A percentile compares a stretch with the other conserved stretches of the same genome.
These are phyloP conservation scores for Leucophenga varia DNA, from an alignment of 1,140 invertebrate genomes.

Conservation along the genomic window DNA sequence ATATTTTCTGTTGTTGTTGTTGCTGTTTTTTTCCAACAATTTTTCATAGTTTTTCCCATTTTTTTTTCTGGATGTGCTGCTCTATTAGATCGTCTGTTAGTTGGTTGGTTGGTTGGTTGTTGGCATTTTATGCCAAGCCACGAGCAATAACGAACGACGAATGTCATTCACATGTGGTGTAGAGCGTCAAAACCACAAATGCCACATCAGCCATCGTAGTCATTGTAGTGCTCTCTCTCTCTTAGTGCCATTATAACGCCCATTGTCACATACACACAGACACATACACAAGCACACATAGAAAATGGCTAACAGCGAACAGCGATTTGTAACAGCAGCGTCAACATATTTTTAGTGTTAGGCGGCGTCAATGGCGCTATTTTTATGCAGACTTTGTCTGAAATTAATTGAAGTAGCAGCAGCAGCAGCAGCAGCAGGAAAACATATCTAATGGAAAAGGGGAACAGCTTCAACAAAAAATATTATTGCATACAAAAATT, in stretches of 20 bases:
- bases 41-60: no score
- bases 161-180: conserved; percentile 52
- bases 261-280: not conserved
- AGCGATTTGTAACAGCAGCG: conserved; percentile 19
- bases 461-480: no score
- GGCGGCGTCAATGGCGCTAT: conserved; percentile 19
- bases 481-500: no score
- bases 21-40: not conserved
- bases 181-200: conserved; percentile 53
- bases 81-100: no score
- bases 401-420: conserved; percentile 51
- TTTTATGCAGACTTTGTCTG: conserved; percentile 50
- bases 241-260: conserved; percentile 1
- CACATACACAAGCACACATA: conserved; percentile 47
- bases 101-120: no score
- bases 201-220: no score
- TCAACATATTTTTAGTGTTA: conserved; percentile 44
- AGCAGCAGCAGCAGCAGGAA: no score
- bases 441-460: no score
- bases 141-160: conserved; percentile 52
- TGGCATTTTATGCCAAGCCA: conserved; percentile 47
- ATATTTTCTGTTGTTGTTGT: no score
- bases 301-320: conserved; percentile 22
- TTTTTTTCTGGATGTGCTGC: no score
- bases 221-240: conserved; percentile 16